Evolutionary conservation across 2,888 invertebrate species (phyloP), one percentile per base, ranked within the genome.

Genomic region (Trypoxylon attenuatum): DNA sequence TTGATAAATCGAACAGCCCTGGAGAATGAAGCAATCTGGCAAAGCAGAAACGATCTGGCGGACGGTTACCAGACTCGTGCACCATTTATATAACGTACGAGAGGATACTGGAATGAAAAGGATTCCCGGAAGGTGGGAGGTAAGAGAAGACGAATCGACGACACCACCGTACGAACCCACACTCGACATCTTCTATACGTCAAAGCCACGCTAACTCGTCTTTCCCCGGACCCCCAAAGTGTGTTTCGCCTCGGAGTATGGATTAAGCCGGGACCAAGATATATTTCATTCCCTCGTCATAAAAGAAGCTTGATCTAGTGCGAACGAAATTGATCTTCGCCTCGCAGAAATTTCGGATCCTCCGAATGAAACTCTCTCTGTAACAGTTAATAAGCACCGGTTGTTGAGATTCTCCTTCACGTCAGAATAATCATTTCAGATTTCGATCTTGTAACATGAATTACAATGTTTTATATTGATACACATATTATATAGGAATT

Each of bases 91-190:
- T 80, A 71, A 65, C 72, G 63, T 55, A 70, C 59, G 64, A 66
- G 71, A 74, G 78, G 72, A 77, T 78, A 72, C 73, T 70, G 55
- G 61, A 67, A 73, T 55, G 71, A 78, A 80, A 79, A 79, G 81
- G 81, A 82, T 83, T 77, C 75, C 78, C 76, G 76, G 81, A 82
- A 79, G 78, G 74, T 71, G 74, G 63, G 66, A 69, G 72, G 68
- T 72, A 77, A 79, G 75, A 71, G 82, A 84, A 86, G 86, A 86
- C 84, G 84, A 84, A 86, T 86, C 77, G 86, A 84, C 82, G 82
- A 84, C 84, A 84, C 78, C 71, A 63, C 76, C 77, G 72, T 76
- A 72, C 75, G 72, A 78, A 67, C 73, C 77, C 71, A 68, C 73
- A 73, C 69, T 78, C 78, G 81, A 81, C 81, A 76, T 82, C 73